These are phyloP conservation scores for Papilio polytes DNA, from an alignment of 1,140 invertebrate genomes.

Conservation along the genomic window DNA sequence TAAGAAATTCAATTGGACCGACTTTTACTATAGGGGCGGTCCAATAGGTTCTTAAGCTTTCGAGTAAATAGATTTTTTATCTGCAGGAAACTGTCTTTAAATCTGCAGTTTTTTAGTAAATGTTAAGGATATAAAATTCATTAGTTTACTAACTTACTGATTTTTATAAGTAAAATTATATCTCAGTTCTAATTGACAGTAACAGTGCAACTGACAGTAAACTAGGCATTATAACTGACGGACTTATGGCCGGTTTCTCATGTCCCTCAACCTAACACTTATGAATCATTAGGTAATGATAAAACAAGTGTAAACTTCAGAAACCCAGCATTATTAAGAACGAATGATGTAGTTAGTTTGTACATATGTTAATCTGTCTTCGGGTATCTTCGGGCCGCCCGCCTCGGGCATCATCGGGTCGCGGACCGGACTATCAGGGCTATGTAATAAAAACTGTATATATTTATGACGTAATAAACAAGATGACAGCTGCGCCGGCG, in stretches of 20 bases:
- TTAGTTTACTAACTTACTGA: not conserved
- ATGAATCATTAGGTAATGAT: too few relatives aligned
- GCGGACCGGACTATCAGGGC: constrained; percentile 50
- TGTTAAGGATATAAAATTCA: not conserved
- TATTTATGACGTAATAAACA: constrained; percentile 61
- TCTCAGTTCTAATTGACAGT: too few relatives aligned
- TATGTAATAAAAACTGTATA: constrained; percentile 58
- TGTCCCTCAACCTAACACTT: too few relatives aligned
- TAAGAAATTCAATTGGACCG: constrained; percentile 14
- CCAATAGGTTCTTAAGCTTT: constrained; percentile 21
- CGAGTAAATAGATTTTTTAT: constrained; percentile 16
- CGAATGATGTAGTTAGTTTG: too few relatives aligned
- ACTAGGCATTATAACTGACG: not conserved
- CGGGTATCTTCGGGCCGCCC: constrained; percentile 1
- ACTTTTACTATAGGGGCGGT: constrained; percentile 24
- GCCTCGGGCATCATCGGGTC: too few relatives aligned
- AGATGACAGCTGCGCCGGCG: constrained; percentile 49
- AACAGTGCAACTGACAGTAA: not conserved
- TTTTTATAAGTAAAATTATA: not conserved
- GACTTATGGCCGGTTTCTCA: too few relatives aligned
- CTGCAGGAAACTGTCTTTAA: not conserved
- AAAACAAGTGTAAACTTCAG: too few relatives aligned
- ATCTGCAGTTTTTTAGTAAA: not conserved
- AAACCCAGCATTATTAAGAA: too few relatives aligned
- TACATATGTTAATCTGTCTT: too few relatives aligned